Evolutionary conservation across 2,797 vertebrate genomes (phyloP), one percentile per base, ranked within the genome.

Genomic region (Ataeniobius toweri): DNA sequence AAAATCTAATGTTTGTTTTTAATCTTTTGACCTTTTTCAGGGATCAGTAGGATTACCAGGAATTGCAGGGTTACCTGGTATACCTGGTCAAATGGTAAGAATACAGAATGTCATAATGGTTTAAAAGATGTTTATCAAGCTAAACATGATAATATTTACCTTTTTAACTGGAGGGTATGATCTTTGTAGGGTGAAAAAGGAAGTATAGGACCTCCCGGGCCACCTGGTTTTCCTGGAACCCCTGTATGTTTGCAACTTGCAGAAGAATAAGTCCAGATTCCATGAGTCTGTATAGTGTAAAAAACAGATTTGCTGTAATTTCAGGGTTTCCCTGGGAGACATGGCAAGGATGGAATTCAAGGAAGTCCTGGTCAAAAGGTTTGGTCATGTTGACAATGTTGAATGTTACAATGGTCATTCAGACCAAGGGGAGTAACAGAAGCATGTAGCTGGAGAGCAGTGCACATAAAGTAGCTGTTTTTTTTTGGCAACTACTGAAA

Each of bases 321-420:
- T 87, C 88, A 99, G 98, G 98, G 98, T 58, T 91, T 94, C 75
- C 93, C 95, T 86, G 98, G 98, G 76, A 96, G 94, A 92, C 93
- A 94, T 72, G 98, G 98, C 79, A 97, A 97, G 63, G 95, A 95
- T 89, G 98, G 98, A 74, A 85, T 93, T 91, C 94, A 94, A 0
- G 98, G 98, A 85, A 94, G 56, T 83, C 90, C 92, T 81, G 98
- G 98, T 86, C 93, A 95, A 92, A 99, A 99, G 97, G 98, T 99
- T 87, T 82, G 94, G 89, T 89, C 74, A 41, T 73, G 82, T 70
- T 82, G 51, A 86, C 73, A 68, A 36, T 28, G 31, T 50, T 65
- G 61, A 59, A 73, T 72, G 65, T 59, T 69, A 71, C 51, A 78
- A 79, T 85, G 3, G 53, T 88, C 71, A 68, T 77, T 89, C 65